Evolutionary conservation across 2,888 invertebrate species (phyloP), one percentile per base, ranked within the genome.

Genomic region (Colostygia pectinataria): DNA sequence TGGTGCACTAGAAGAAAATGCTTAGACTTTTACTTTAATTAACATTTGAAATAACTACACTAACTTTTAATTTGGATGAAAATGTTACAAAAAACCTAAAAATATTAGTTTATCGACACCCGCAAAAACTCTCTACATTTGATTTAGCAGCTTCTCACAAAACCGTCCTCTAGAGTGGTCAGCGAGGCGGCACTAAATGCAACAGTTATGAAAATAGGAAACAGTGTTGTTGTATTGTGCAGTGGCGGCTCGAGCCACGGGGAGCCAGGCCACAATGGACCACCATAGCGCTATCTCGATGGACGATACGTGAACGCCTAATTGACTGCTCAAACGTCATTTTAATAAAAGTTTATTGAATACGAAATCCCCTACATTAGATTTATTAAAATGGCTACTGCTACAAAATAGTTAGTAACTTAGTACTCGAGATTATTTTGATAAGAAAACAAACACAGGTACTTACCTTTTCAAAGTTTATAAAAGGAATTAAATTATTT

Each of bases 301-400:
- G 83, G 82, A 77, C 87, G 83, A 83, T 86, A 84, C 79, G 76
- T 81, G 73, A 50, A 80, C 86, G 87, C 88, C 83, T 86, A 88
- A 89, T 90, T 89, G 89, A 89, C 80, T 87, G 73, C 87, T 88
- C 85, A 88, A 88, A 86, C 71, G 78, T 75, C 81, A 83, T 80
- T 85, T 80, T 83, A 86, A 89, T 89, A 85, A 78, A 79, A 81
- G 75, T 72, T 80, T 84, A 83, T 82, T 83, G 71, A 75, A 74
- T 73, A 65, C 67, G 53, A 66, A 75, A 74, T 68, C 12, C 53
- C 27, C 53, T 65, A n/a, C n/a, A n/a, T n/a, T n/a, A n/a, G n/a
- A n/a, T n/a, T n/a, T n/a, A 65, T 63, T 61, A 59, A 66, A 64
- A 61, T 53, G 59, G 50, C 39, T 46, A 32, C 40, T 40, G 14